phyloP scores from a whole-genome alignment of 2,888 invertebrate species.

The Machimus rusticus region DNA sequence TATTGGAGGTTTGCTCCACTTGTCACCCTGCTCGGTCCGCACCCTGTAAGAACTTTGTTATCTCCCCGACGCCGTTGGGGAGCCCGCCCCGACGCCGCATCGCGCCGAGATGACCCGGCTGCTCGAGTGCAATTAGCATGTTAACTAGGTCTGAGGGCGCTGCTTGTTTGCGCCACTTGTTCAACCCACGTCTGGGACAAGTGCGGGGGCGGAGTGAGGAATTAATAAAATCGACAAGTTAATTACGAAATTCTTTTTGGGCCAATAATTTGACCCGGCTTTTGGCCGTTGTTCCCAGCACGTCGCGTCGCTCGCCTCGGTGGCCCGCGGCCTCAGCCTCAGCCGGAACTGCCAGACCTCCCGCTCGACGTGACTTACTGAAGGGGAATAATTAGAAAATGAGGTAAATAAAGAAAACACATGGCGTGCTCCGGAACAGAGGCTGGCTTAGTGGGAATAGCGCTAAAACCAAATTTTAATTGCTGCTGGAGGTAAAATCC shows the following conservation, averaged over 20 bases:
- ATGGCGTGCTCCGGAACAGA: background rate
- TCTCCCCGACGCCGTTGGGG: background rate
- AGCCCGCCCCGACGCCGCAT: background rate
- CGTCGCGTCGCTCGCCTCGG: background rate
- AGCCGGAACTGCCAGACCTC: background rate
- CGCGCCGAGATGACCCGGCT: background rate
- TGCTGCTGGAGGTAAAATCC: constrained; percentile 10
- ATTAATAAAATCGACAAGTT: constrained; percentile 27
- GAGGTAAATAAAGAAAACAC: constrained; percentile 18
- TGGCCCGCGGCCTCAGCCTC: background rate
- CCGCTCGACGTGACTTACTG: constrained; percentile 11
- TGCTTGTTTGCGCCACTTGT: background rate
- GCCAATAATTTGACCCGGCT: background rate
- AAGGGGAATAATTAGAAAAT: constrained; percentile 21
- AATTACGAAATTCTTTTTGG: constrained; percentile 11
- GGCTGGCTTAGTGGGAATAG: constrained; percentile 8
- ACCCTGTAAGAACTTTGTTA: background rate
- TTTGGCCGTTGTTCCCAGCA: background rate
- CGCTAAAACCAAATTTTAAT: constrained; percentile 28
- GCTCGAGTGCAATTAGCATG: constrained; percentile 9
- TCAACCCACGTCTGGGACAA: background rate
- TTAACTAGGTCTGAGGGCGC: constrained; percentile 1
- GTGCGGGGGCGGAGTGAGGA: background rate
- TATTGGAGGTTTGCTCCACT: background rate
- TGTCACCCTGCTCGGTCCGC: background rate